Base-by-base conservation (phyloP, 2,888 invertebrate genomes). In the Zootermopsis nevadensis region DNA sequence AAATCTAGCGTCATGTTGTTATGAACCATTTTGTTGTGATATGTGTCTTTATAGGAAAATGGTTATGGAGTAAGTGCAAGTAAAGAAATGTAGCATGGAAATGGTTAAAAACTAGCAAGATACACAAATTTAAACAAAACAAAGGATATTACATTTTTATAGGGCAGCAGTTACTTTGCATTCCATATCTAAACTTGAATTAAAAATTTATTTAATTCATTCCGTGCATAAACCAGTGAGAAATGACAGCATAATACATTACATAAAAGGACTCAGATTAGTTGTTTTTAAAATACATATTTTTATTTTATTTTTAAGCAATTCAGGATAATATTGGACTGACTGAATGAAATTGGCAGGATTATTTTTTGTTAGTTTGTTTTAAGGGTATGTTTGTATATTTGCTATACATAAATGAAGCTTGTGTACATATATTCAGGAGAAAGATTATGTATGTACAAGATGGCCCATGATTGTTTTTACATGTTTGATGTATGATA, bases 341-440 rank as follows among this genome's bases (percentile, higher is more conserved):
- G 69, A 69, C 8, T 69, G 31, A 33, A 30, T 7, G 6, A 69
- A 69, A 8, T 69, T 12, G 4, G 22, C 33, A 19, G 31, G 22
- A 33, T 30, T 33, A 1, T 69, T 30, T 30, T 4, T n/a, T n/a
- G n/a, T n/a, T n/a, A n/a, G n/a, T n/a, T n/a, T 30, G 7, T 66
- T 66, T 66, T 66, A 66, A 27, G 7, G 15, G 27, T 30, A 27
- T 66, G 66, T 66, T 69, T 69, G 69, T 69, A 69, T 33, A 69
- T 69, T 69, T 69, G 69, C 33, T 69, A 69, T 69, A 69, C 15
- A 38, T 67, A 69, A 24, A 33, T 69, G 27, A 69, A 69, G 33
- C 69, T 31, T 30, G 8, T 69, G 69, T 69, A 69, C 31, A 69
- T 69, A 69, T 69, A 69, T 69, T 33, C 33, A 69, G 69, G 69